Conservation (phyloP, 2,888 invertebrate genomes). For the Chironomus riparius region DNA sequence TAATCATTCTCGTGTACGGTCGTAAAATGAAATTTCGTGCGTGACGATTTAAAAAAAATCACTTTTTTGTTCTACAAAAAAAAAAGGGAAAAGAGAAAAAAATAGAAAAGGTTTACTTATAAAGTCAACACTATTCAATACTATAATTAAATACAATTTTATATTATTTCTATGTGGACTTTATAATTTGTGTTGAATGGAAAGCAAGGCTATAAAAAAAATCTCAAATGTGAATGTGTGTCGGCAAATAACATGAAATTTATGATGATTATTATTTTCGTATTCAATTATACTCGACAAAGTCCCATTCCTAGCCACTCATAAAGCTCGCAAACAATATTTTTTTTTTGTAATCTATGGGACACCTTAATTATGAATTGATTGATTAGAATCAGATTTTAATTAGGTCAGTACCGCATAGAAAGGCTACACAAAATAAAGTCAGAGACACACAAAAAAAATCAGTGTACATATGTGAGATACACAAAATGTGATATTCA, state of each 20-base stretch:
- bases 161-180: neutral
- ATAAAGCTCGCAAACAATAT: no score
- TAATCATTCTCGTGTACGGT: neutral
- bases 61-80: neutral
- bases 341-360: neutral
- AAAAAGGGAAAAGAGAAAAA: neutral
- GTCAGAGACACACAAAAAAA: neutral
- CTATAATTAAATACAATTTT: neutral
- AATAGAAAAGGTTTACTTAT: neutral
- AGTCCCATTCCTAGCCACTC: no score
- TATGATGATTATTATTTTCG: no score
- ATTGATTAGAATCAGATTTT: conserved; percentile 27
- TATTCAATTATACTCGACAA: no score
- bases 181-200: neutral
- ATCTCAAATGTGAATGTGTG: neutral
- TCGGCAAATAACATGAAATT: no score
- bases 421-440: neutral
- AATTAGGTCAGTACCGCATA: conserved; percentile 17
- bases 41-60: neutral
- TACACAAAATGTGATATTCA: neutral
- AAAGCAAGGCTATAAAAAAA: neutral
- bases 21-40: neutral
- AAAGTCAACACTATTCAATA: neutral
- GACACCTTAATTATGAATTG: conserved; percentile 18
- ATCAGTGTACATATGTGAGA: neutral